A percentile compares a stretch with the other conserved stretches of the same genome.
Conservation (phyloP, 1,140 invertebrate genomes). For the Ceratosolen solmsi region DNA sequence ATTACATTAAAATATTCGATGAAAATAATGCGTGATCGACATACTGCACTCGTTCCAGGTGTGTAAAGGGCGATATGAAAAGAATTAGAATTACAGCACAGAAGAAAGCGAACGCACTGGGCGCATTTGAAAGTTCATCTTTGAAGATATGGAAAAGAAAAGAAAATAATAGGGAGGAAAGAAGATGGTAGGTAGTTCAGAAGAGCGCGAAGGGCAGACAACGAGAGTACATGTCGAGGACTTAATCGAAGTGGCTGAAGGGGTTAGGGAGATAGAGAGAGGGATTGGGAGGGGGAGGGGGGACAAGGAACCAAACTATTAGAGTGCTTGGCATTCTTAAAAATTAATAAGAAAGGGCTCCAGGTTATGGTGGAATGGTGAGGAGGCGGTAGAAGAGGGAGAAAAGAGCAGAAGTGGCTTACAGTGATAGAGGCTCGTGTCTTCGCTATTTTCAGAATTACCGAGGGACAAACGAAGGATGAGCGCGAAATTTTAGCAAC, state of each 20-base stretch:
- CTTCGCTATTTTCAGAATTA: constrained; percentile 36
- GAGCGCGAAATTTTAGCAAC: constrained; percentile 28
- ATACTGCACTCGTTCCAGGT: constrained; percentile 7
- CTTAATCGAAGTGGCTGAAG: constrained; percentile 50
- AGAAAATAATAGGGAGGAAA: not conserved
- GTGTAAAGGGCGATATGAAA: not conserved
- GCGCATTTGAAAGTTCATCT: constrained; percentile 4
- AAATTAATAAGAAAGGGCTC: constrained; percentile 41
- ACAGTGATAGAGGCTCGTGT: not conserved
- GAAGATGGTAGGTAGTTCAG: not conserved
- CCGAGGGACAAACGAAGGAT: constrained; percentile 18
- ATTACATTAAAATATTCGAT: too few relatives aligned
- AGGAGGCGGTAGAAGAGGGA: not conserved
- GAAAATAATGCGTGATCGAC: not conserved
- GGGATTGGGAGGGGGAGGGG: not conserved
- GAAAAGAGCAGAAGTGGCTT: not conserved
- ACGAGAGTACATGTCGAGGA: constrained; percentile 13
- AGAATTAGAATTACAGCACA: not conserved
- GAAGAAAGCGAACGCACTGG: not conserved
- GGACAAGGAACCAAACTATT: not conserved
- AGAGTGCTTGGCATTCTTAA: constrained; percentile 21
- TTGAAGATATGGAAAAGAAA: not conserved
- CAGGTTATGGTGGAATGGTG: too few relatives aligned
- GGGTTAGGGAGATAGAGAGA: too few relatives aligned
- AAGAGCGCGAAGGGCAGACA: not conserved